These are phyloP conservation scores for Myripristis jacobus DNA, from an alignment of 2,797 vertebrate genomes.

Conservation along the genomic window DNA sequence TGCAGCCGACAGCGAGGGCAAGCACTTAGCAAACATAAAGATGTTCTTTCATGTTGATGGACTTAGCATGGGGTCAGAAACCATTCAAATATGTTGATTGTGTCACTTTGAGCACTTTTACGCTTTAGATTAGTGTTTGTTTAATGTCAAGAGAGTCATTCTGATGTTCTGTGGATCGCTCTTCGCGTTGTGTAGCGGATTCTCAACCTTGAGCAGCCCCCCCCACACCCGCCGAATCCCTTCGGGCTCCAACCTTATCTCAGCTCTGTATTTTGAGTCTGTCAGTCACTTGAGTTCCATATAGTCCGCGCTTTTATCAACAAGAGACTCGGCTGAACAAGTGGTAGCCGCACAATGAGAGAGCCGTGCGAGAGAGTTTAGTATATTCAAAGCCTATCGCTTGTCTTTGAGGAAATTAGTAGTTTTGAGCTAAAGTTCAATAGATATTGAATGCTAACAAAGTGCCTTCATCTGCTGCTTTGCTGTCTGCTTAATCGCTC, in stretches of 20 bases:
- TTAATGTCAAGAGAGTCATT: constrained; percentile 45
- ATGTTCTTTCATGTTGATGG: constrained; percentile 15
- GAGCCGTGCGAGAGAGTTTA: constrained; percentile 8
- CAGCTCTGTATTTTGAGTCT: constrained; percentile 41
- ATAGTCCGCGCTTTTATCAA: constrained; percentile 45
- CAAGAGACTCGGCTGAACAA: constrained; percentile 40
- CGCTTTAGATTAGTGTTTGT: constrained; percentile 55
- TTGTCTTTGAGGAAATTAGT: constrained; percentile 53
- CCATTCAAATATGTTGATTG: constrained; percentile 40
- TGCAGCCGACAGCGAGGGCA: constrained; percentile 52
- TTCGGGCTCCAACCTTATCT: constrained; percentile 65
- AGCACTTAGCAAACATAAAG: constrained; percentile 30
- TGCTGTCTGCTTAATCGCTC: constrained; percentile 48
- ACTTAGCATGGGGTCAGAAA: constrained; percentile 29
- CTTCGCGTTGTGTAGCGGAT: constrained; percentile 49
- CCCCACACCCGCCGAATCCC: too few species aligned
- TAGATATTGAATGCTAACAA: constrained; percentile 35
- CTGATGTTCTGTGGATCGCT: constrained; percentile 27
- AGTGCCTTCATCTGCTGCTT: constrained; percentile 32
- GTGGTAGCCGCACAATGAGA: constrained; percentile 51
- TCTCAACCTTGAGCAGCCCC: constrained; percentile 59
- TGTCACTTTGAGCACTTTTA: constrained; percentile 36
- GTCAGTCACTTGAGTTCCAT: constrained; percentile 39
- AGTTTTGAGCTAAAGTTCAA: constrained; percentile 53
- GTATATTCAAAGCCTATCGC: constrained; percentile 48